Evolutionary conservation across 1,140 invertebrate genomes (phyloP), one percentile per base, ranked within the genome.

Genomic region (Drosophila guanche): DNA sequence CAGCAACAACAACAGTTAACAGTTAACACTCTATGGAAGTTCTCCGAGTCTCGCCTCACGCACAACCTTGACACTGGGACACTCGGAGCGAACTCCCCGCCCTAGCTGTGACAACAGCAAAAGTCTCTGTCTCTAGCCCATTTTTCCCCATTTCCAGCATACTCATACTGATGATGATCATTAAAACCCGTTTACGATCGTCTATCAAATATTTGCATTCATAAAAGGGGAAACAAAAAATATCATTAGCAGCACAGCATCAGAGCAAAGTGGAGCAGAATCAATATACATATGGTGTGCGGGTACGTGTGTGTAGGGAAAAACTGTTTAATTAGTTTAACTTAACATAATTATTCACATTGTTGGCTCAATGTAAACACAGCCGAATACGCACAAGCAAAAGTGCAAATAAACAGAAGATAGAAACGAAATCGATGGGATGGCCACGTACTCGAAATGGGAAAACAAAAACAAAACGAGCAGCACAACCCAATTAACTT

Each of bases 341-440:
- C 83, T 88, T 75, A 88, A 74, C 83, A 86, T 88, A 88, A 86
- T 88, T 86, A 86, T 76, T 54, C 57, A 88, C 70, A 55, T 65
- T 83, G 78, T 76, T 67, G 62, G 72, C 57, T 20, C 58, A 23
- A 37, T 41, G 66, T 69, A 74, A 70, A 78, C 68, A 81, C 20
- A 41, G 7, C 50, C n/a, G 37, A 70, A 67, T 51, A 61, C 43
- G 45, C 14, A 25, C 12, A 14, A 58, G 29, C 16, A 10, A 55
- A 60, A 56, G 41, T 40, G 54, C 42, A 61, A 68, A 67, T 42
- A 69, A 56, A 43, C 33, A n/a, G 52, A 4, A 29, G 0, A 53
- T 25, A 23, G 57, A n/a, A n/a, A n/a, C n/a, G n/a, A 23, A 40
- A 29, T 8, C 42, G 37, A 43, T 53, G 58, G 48, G 48, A 53